Conservation (phyloP, 2,888 invertebrate species). For the Thera britannica region DNA sequence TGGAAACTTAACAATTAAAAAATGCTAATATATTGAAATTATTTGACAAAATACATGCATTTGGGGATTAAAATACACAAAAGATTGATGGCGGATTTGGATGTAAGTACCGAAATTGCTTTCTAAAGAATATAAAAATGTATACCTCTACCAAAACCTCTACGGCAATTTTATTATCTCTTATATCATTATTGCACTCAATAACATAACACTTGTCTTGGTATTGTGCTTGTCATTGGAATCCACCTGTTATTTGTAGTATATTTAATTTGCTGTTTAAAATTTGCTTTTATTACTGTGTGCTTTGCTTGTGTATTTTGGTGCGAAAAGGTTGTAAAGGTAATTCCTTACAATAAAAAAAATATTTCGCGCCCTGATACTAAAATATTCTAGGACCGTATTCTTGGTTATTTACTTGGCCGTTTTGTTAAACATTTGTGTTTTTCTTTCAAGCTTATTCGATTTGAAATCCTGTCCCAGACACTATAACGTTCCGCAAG, state of each 20-base stretch:
- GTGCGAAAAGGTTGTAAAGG: not conserved
- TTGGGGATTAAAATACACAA: not conserved
- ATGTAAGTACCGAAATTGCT: not conserved
- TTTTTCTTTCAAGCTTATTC: too few species aligned
- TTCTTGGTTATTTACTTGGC: too few species aligned
- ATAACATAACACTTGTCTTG: not conserved
- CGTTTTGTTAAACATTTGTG: too few species aligned
- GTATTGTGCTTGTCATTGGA: constrained; percentile 1
- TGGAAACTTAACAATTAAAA: not conserved
- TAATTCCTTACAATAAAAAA: not conserved
- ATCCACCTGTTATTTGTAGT: not conserved
- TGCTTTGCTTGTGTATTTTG: not conserved
- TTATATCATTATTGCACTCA: not conserved
- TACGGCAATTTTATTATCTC: too few species aligned
- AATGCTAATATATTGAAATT: not conserved
- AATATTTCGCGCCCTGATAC: not conserved
- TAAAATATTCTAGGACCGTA: not conserved
- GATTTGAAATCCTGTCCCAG: too few species aligned
- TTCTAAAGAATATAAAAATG: not conserved
- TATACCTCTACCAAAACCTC: too few species aligned
- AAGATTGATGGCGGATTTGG: not conserved
- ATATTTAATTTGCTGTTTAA: not conserved
- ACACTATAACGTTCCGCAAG: too few species aligned
- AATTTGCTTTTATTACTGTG: not conserved
- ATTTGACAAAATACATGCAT: not conserved